Conservation (phyloP, 2,888 invertebrate species). For the Amaurobius ferox region DNA sequence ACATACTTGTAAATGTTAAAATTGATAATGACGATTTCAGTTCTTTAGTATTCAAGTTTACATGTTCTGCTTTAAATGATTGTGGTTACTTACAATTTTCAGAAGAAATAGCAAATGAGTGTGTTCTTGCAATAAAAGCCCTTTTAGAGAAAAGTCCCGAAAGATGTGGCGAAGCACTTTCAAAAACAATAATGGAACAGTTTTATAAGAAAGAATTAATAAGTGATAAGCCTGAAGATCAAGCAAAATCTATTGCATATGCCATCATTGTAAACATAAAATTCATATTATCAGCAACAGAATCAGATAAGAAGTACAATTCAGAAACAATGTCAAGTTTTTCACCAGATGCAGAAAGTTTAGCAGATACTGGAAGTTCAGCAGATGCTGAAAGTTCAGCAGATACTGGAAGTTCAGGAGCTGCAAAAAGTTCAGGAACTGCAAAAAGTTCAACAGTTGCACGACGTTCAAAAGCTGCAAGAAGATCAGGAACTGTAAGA, state of each 20-base stretch:
- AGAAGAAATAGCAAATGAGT: conserved; percentile 1
- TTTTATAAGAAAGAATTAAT: conserved; percentile 21
- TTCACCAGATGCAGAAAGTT: not conserved
- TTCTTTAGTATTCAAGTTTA: no score
- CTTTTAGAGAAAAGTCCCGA: not conserved
- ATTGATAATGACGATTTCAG: no score
- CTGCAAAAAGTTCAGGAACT: not conserved
- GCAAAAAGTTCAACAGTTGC: no score
- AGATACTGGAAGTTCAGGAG: not conserved
- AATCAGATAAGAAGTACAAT: no score
- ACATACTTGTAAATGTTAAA: no score
- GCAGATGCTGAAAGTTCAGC: not conserved
- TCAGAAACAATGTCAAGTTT: not conserved
- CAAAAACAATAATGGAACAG: conserved; percentile 23
- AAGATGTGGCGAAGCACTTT: conserved; percentile 37
- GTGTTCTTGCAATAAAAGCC: not conserved
- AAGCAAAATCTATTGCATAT: conserved; percentile 13
- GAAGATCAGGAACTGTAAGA: no score
- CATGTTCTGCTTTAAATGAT: not conserved
- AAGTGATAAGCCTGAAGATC: not conserved
- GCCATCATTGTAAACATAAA: not conserved
- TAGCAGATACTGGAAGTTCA: not conserved
- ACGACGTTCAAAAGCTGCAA: no score
- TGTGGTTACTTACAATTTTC: conserved; percentile 5
- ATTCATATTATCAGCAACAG: no score